Percentiles rank a stretch among this genome's conserved stretches.
Conservation (phyloP, 53 echinoderm and acorn worm species). For the Zoroaster sp. region DNA sequence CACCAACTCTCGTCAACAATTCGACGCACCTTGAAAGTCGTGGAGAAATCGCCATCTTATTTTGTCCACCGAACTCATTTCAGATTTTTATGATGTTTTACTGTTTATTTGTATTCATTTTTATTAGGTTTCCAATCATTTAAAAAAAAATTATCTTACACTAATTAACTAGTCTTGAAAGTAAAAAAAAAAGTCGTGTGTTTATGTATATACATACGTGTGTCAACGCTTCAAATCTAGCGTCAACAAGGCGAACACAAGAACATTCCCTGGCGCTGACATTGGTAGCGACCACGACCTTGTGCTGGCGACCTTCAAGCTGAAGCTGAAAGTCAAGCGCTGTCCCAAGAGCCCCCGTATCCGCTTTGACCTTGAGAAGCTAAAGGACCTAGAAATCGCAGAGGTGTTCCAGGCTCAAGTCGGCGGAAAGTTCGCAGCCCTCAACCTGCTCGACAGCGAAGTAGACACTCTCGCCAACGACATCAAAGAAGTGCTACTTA, state of each 20-base stretch:
- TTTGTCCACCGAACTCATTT: too few species aligned
- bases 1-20: too few species aligned
- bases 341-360: background rate
- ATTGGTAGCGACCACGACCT: slow-evolving; percentile 49
- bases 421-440: slow-evolving; percentile 28
- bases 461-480: background rate
- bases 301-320: slow-evolving; percentile 8
- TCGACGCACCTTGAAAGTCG: too few species aligned
- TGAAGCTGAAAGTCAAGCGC: background rate
- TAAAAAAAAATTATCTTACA: too few species aligned
- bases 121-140: too few species aligned
- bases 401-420: slow-evolving; percentile 19
- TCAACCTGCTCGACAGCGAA: background rate
- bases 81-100: too few species aligned
- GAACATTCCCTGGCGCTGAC: slow-evolving; percentile 10
- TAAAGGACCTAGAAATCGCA: slow-evolving; percentile 15
- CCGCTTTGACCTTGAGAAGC: slow-evolving; percentile 30
- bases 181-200: too few species aligned
- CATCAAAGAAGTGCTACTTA: background rate
- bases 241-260: slow-evolving; percentile 8
- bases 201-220: too few species aligned
- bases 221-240: slow-evolving; percentile 44
- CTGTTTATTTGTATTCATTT: too few species aligned
- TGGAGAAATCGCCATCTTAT: too few species aligned
- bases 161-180: too few species aligned